These are phyloP conservation scores for Australoheros scitulus DNA, from an alignment of 2,113 vertebrate genomes.

Conservation along the genomic window DNA sequence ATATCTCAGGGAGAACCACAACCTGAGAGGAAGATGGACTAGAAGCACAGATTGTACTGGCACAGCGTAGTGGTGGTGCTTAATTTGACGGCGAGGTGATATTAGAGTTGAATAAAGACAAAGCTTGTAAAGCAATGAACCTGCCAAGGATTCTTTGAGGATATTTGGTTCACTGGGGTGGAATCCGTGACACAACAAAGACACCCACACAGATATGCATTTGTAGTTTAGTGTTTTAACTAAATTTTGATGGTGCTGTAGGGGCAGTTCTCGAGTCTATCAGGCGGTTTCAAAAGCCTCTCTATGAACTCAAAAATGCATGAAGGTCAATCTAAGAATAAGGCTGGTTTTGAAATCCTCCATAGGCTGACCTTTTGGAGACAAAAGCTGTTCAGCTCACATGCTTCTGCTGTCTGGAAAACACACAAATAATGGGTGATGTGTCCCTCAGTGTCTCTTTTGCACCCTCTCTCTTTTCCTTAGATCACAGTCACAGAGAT, in stretches of 20 bases:
- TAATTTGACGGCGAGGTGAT: conserved; percentile 19
- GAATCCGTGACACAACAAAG: neutral
- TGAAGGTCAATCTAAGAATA: conserved; percentile 42
- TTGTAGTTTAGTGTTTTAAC: neutral
- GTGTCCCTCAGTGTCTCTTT: neutral
- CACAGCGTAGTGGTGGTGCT: neutral
- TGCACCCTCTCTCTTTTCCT: neutral
- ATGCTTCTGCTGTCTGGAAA: conserved; percentile 4
- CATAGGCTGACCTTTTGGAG: conserved; percentile 37
- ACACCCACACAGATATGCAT: neutral
- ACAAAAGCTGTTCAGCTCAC: conserved; percentile 13
- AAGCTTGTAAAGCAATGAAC: conserved; percentile 7
- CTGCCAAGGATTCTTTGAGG: neutral
- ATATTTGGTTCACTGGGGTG: neutral
- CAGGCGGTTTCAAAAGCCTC: neutral
- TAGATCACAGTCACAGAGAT: conserved; percentile 25
- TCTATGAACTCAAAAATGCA: conserved; percentile 17
- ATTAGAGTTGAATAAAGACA: neutral
- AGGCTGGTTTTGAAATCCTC: conserved; percentile 18
- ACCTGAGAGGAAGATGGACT: conserved; percentile 9
- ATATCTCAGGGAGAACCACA: conserved; percentile 25
- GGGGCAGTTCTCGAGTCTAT: neutral
- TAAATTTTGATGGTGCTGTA: neutral
- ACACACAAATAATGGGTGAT: conserved; percentile 8
- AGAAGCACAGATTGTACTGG: conserved; percentile 10